These are phyloP conservation scores for Meles meles DNA, from an alignment of 2,113 vertebrate genomes.

Conservation along the genomic window DNA sequence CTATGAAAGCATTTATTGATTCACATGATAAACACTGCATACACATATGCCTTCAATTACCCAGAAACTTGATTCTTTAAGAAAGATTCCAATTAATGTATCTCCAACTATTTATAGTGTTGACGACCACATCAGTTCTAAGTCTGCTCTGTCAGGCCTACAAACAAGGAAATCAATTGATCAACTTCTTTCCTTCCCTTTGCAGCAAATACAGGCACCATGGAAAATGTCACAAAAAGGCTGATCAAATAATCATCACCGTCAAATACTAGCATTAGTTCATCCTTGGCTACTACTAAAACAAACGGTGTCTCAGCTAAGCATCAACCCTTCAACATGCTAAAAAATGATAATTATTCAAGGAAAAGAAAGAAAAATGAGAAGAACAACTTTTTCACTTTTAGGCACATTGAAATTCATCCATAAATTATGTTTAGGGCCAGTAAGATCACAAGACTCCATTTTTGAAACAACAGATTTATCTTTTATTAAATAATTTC, in stretches of 20 bases:
- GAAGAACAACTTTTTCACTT: not conserved
- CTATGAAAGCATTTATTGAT: not conserved
- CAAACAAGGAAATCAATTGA: not conserved
- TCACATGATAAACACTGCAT: not conserved
- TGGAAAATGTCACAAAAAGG: not conserved
- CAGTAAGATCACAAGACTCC: not conserved
- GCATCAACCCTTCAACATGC: not conserved
- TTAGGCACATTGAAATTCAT: not conserved
- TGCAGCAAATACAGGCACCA: not conserved
- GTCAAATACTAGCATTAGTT: not conserved
- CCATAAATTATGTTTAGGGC: not conserved
- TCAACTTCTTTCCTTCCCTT: not conserved
- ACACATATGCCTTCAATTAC: not conserved
- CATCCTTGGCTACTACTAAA: not conserved
- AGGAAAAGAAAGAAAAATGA: not conserved
- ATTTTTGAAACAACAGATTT: not conserved
- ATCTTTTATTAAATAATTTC: not conserved
- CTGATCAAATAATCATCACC: not conserved
- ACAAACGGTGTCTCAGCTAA: not conserved
- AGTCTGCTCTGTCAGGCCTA: rapidly evolving
- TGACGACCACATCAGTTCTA: not conserved
- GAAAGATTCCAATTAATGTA: not conserved
- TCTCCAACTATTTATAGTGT: not conserved
- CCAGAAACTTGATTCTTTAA: not conserved
- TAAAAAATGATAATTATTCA: not conserved